Conservation (phyloP, 2,113 vertebrate genomes). For the Lamprologus callipterus region DNA sequence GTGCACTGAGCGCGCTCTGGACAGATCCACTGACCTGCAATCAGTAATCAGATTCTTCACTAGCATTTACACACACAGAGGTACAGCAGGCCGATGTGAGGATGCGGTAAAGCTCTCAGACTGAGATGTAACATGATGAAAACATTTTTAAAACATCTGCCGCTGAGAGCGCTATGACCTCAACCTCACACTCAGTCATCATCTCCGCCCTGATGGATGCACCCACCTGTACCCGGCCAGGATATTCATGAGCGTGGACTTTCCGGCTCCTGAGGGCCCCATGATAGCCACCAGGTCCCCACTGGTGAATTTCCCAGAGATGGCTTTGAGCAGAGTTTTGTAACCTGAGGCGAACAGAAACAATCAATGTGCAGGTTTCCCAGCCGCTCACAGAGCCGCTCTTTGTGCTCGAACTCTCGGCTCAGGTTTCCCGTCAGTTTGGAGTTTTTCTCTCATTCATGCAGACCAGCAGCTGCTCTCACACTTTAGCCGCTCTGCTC, state of each 20-base stretch:
- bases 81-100: not conserved
- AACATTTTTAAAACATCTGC: not conserved
- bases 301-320: conserved; percentile 91
- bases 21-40: not conserved
- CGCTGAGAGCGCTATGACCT: not conserved
- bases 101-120: not conserved
- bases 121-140: not conserved
- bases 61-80: not conserved
- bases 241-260: conserved; percentile 97
- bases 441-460: not conserved
- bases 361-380: conserved; percentile 27
- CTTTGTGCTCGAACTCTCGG: not conserved
- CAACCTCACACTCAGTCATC: not conserved
- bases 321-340: conserved; percentile 91
- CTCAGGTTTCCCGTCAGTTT: not conserved
- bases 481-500: not conserved
- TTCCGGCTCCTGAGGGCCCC: conserved; percentile 94
- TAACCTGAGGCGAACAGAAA: conserved; percentile 73
- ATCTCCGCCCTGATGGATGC: not conserved
- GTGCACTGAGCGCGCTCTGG: not conserved
- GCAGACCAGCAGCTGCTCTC: not conserved
- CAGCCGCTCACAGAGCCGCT: not conserved
- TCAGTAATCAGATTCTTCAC: not conserved
- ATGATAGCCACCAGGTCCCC: conserved; percentile 93
- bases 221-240: conserved; percentile 92